phyloP scores from a whole-genome alignment of 2,113 vertebrate genomes.

The Pimephales promelas region DNA sequence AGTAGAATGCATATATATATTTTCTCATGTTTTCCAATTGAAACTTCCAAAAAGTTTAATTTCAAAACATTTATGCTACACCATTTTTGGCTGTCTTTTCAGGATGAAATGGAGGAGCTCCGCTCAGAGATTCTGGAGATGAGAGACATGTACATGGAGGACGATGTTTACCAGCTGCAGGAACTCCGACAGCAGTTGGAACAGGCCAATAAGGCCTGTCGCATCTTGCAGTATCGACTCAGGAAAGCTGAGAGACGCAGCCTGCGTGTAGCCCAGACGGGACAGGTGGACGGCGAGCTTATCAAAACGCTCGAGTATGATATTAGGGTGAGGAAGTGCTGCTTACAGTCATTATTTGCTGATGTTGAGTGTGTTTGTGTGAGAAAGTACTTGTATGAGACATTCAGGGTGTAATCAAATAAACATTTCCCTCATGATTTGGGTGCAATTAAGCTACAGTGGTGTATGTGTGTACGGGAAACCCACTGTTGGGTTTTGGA shows the following conservation, averaged over 20 bases:
- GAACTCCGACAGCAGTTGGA: conserved; percentile 93
- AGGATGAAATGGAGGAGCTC: conserved; percentile 97
- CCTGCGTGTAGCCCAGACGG: conserved; percentile 90
- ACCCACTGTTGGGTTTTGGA: conserved; percentile 20
- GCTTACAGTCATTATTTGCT: not conserved
- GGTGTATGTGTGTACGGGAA: conserved; percentile 31
- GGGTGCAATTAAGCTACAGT: conserved; percentile 25
- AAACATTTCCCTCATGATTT: conserved; percentile 28
- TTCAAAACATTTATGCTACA: not conserved
- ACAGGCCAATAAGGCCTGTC: conserved; percentile 92
- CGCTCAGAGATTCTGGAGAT: conserved; percentile 97
- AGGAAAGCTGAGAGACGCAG: conserved; percentile 95
- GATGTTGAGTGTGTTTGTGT: not conserved
- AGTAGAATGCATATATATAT: not conserved
- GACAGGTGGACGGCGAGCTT: conserved; percentile 92
- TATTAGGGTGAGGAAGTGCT: conserved; percentile 82
- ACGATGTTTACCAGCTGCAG: conserved; percentile 92
- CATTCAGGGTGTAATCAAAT: conserved; percentile 35
- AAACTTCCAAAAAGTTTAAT: not conserved
- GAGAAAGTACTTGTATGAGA: not conserved
- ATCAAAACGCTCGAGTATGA: conserved; percentile 92
- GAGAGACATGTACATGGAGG: conserved; percentile 95
- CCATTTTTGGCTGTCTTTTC: conserved; percentile 11
- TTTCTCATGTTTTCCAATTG: not conserved
- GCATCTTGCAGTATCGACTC: conserved; percentile 95